Base-by-base conservation (phyloP, 2,113 vertebrate species). In the Todiramphus saurophagus region DNA sequence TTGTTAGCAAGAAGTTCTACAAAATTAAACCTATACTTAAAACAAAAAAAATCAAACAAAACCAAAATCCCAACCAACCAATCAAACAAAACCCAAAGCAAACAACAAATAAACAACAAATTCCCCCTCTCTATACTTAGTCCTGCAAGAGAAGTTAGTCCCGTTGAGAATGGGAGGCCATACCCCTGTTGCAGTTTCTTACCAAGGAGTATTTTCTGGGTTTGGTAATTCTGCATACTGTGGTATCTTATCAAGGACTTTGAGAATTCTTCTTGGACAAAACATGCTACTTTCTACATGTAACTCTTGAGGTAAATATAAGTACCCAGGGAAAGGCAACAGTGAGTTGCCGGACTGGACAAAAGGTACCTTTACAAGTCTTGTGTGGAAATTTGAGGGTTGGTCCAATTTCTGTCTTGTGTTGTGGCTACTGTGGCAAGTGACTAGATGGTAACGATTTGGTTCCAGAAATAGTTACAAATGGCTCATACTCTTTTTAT, bases 121-220 rank as follows among this genome's bases (percentile, higher is more conserved):
- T 13, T 2, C 3, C 8, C 6, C 4, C 35, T 7, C 16, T 12
- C 46, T 44, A 4, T 62, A 4, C 25, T 59, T 59, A 8, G 0
- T 53, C 13, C 31, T 91, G 27, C 63, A 50, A 60, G 59, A 70
- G 11, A 37, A n/a, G 20, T 63, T 72, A 20, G 25, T 43, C 10
- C 11, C 41, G 3, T 67, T 88, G 39, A 48, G n/a, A 46, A 20
- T 31, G 30, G 16, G 58, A 85, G 10, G 21, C 46, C 11, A 3
- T 35, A 11, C 7, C 16, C 21, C 14, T 56, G 3, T n/a, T 10
- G 1, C 9, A 11, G 5, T 28, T 13, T 31, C 39, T 58, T 44
- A 31, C 11, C n/a, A 72, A 37, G 33, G 37, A 67, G 2, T 44
- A 1, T 51, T 6, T 63, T 75, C 31, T 41, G 28, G 7, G 18